These are phyloP conservation scores for Euphydryas editha DNA, from an alignment of 2,888 invertebrate species.

Conservation along the genomic window DNA sequence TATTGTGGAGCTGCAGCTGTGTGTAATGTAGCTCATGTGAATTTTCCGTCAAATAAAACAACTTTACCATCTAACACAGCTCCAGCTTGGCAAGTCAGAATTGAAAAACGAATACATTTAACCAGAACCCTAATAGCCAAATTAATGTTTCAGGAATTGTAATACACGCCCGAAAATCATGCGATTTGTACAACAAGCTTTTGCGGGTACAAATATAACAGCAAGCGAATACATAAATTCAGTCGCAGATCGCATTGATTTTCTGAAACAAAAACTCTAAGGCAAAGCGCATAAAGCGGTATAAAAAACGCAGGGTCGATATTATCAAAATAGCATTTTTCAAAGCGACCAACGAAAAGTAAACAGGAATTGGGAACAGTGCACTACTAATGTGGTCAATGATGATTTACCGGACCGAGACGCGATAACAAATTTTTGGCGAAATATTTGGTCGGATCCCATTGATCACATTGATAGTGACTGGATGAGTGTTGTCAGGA, in stretches of 20 bases:
- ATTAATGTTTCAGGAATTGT: neutral
- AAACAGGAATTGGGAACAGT: neutral
- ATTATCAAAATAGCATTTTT: neutral
- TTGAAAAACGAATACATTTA: neutral
- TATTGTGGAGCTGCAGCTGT: conserved; percentile 8
- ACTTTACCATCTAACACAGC: neutral
- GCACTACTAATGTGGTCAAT: neutral
- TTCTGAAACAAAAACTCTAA: conserved; percentile 6
- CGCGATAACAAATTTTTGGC: neutral
- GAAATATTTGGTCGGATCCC: conserved; percentile 9
- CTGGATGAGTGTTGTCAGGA: too few species aligned
- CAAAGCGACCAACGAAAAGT: conserved; percentile 11
- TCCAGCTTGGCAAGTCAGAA: conserved; percentile 3
- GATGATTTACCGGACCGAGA: neutral
- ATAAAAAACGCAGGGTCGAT: neutral
- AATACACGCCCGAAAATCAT: neutral
- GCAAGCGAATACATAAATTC: neutral
- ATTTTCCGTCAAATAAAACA: neutral
- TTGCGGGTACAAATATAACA: conserved; percentile 1
- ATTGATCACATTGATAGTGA: neutral
- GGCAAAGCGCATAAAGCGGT: neutral
- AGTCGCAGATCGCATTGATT: conserved; percentile 14
- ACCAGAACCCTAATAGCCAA: conserved; percentile 2
- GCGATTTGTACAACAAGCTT: conserved; percentile 7
- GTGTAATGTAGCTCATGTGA: neutral